Conservation (phyloP, 2,888 invertebrate genomes). For the Eupelmus urozonus region DNA sequence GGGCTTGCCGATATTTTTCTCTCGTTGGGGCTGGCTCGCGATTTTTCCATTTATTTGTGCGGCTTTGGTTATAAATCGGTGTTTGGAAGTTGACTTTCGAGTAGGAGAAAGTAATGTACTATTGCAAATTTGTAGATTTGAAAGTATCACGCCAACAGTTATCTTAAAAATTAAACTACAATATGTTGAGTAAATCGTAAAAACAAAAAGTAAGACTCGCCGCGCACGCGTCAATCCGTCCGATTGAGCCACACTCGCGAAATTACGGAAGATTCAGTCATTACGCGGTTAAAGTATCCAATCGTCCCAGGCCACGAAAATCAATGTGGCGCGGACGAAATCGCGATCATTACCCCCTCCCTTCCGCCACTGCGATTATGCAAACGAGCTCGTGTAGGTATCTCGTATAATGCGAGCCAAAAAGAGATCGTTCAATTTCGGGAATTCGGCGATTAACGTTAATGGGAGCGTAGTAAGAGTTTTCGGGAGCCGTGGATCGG, state of each 20-base stretch:
- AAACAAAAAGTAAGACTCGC: too few species aligned
- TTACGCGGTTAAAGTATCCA: conserved; percentile 46
- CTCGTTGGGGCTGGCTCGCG: too few species aligned
- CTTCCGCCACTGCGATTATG: conserved; percentile 19
- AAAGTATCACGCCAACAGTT: too few species aligned
- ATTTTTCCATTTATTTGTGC: too few species aligned
- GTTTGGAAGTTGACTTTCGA: too few species aligned
- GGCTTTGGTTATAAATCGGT: too few species aligned
- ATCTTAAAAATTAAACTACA: too few species aligned
- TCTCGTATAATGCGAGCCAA: neutral
- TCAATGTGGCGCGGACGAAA: conserved; percentile 26
- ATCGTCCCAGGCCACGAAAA: conserved; percentile 24
- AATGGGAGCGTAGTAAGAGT: conserved; percentile 16
- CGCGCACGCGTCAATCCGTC: too few species aligned
- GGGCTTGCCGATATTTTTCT: too few species aligned
- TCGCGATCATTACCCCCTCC: conserved; percentile 23
- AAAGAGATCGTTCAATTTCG: conserved; percentile 7
- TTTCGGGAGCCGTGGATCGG: conserved; percentile 1
- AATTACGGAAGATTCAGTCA: neutral
- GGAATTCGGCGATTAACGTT: conserved; percentile 17
- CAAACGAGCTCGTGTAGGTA: conserved; percentile 23
- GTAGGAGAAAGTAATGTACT: too few species aligned
- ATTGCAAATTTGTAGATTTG: too few species aligned
- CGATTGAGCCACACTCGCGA: neutral
- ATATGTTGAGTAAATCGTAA: too few species aligned